Evolutionary conservation across 2,888 invertebrate species (phyloP), one percentile per base, ranked within the genome.

Genomic region (Cosmia trapezina): DNA sequence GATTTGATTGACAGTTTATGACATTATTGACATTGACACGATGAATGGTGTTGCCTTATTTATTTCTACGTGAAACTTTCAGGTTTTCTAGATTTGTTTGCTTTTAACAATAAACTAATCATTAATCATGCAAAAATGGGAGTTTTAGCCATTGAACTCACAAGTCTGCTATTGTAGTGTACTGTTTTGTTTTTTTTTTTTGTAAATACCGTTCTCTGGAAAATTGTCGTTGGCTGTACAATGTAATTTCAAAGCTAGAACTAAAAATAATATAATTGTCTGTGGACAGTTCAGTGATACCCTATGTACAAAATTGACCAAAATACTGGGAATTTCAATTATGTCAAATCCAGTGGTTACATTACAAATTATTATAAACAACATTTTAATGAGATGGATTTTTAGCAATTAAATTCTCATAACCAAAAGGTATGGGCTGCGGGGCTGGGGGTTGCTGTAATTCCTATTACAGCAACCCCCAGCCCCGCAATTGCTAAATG

Each of bases 161-260:
- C 1, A 6, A 33, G 14, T 8, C 41, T 41, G 41, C 41, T 3
- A 49, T 1, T 9, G 5, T 11, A 8, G 22, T 28, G 37, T 4
- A 14, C 0, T 8, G 0, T 14, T 28, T 47, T 41, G 41, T 61
- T 56, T 8, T 47, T 47, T 41, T n/a, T 60, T 56, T 8, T 0
- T 28, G 11, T 11, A 14, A 14, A n/a, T 33, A 28, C 14, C 0
- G 0, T 12, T n/a, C 1, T 33, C 6, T 37, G 0, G 1, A 28
- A 57, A 22, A 54, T 83, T 70, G 65, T 76, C 73, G 7, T 72
- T 83, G 87, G 81, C 73, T 78, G 84, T 78, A 65, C 54, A 63
- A 14, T n/a, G 8, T 64, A 66, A 77, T 86, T 61, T 68, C 49
- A 66, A 69, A 74, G 65, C 28, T 19, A 67, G 28, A 73, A 65